Evolutionary conservation across 2,888 invertebrate species (phyloP), one percentile per base, ranked within the genome.

Genomic region (Parelbella ahira): DNA sequence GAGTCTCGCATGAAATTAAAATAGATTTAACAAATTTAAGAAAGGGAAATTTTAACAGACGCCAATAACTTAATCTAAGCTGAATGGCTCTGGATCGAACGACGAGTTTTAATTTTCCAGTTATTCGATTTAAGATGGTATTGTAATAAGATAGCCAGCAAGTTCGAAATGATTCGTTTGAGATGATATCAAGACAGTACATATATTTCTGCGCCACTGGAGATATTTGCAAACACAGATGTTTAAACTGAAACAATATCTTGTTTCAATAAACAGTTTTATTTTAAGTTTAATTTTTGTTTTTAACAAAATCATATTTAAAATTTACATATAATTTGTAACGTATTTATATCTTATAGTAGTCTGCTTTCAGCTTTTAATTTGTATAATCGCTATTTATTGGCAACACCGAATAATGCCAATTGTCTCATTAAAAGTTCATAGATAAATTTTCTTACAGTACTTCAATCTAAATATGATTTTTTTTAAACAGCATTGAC

Each of bases 81-180:
- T 51, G 50, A 53, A 70, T 57, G 55, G 59, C 53, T 33, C 67
- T 77, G 50, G 50, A 69, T 54, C 59, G 63, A 65, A 55, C 55
- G 56, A 60, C 50, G 62, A 67, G 61, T n/a, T 71, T 69, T 71
- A 69, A 68, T 63, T 66, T 62, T 62, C 56, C 49, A 69, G 63
- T 53, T 55, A 44, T 47, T 46, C 50, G 54, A 60, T 58, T 63
- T 50, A 54, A 45, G 48, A 47, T 32, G 49, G 41, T 51, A 49
- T 46, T 37, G 37, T 56, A 54, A 61, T 59, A 60, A 60, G 53
- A 18, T 30, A 30, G 24, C 11, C 11, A 10, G 19, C 11, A 27
- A 18, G 50, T 54, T 58, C 54, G 58, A 60, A 58, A n/a, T n/a
- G n/a, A 56, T 65, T 61, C 59, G 56, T 63, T 68, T 59, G 50